Conservation (phyloP, 2,888 invertebrate genomes). For the Chromoteleia sp. region DNA sequence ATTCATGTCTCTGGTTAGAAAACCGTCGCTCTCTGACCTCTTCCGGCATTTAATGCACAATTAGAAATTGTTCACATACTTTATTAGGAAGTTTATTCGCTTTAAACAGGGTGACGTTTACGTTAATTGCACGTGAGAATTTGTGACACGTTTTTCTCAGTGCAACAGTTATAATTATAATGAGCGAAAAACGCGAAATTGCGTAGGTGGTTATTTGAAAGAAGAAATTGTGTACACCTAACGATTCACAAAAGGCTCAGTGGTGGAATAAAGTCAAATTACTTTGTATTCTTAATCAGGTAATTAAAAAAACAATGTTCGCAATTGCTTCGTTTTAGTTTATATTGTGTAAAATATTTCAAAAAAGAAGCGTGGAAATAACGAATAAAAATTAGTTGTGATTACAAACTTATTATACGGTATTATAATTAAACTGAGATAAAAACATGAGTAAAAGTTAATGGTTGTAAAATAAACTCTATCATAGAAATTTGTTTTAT, state of each 20-base stretch:
- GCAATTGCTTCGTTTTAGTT: conserved; percentile 1
- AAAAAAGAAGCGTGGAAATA: no score
- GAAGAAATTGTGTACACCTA: conserved; percentile 12
- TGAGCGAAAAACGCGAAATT: conserved; percentile 33
- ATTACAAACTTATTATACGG: no score
- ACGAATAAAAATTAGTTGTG: no score
- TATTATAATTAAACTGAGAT: no score
- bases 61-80: not conserved
- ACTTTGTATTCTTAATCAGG: conserved; percentile 32
- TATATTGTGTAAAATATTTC: not conserved
- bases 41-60: not conserved
- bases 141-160: conserved; percentile 27
- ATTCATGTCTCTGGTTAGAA: not conserved
- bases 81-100: conserved; percentile 35
- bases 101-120: conserved; percentile 19
- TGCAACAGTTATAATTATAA: conserved; percentile 16
- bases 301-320: conserved; percentile 25
- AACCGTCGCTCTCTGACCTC: not conserved
- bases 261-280: conserved; percentile 1
- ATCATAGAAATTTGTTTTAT: no score
- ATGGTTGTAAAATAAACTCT: no score
- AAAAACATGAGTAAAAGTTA: no score
- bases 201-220: conserved; percentile 2
- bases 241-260: conserved; percentile 6
- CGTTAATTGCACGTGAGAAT: conserved; percentile 36